Conservation (phyloP, 1,140 invertebrate species). For the Listronotus oregonensis region DNA sequence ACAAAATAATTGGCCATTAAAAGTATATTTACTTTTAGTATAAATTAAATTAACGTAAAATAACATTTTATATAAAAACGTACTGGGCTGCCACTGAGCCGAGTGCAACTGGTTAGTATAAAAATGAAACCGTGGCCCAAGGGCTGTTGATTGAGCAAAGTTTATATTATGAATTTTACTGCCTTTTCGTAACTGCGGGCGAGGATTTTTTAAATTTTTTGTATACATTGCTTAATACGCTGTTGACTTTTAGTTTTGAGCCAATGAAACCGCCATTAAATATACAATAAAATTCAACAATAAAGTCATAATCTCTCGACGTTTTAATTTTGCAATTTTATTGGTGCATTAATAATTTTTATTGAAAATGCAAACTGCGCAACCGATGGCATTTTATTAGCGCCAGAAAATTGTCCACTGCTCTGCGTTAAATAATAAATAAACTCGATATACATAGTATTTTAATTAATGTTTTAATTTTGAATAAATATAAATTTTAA, state of each 20-base stretch:
- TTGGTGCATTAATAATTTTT: slow-evolving; percentile 33
- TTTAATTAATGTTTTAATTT: slow-evolving; percentile 34
- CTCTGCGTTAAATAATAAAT: slow-evolving; percentile 23
- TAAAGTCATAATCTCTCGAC: slow-evolving; percentile 36
- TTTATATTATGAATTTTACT: slow-evolving; percentile 52
- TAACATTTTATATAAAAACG: no score
- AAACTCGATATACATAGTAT: slow-evolving; percentile 15
- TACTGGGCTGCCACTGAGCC: slow-evolving; percentile 8
- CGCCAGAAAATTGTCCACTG: slow-evolving; percentile 16
- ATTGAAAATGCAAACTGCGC: slow-evolving; percentile 27
- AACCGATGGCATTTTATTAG: slow-evolving; percentile 24
- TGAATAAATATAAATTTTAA: slow-evolving; percentile 26
- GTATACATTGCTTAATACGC: slow-evolving; percentile 49
- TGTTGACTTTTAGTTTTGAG: slow-evolving; percentile 50
- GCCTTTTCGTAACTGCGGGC: slow-evolving; percentile 46
- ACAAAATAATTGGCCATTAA: no score
- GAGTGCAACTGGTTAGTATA: slow-evolving; percentile 42
- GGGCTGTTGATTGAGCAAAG: slow-evolving; percentile 50
- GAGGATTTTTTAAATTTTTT: slow-evolving; percentile 47
- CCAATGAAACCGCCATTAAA: slow-evolving; percentile 47
- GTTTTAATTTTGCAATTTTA: slow-evolving; percentile 33
- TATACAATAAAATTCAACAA: slow-evolving; percentile 46
- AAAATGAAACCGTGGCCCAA: slow-evolving; percentile 37
- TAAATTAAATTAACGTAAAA: no score
- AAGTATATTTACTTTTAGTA: no score